Conservation (phyloP, 2,888 invertebrate genomes). For the Eledone cirrhosa region DNA sequence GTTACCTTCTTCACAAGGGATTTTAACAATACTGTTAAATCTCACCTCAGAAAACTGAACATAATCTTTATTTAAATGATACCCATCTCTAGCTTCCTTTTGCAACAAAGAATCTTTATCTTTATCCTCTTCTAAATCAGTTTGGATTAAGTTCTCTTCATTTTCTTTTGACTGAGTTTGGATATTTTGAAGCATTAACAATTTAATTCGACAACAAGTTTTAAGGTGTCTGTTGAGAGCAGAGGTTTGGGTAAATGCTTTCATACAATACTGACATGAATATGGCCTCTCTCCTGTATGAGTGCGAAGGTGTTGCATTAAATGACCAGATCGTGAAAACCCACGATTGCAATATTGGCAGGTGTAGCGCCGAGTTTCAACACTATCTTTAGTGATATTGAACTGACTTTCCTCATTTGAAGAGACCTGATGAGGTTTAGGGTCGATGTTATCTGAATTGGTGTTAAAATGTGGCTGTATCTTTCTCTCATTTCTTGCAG, state of each 20-base stretch:
- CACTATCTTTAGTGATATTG: not conserved
- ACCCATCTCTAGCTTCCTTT: no score
- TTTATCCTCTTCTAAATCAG: no score
- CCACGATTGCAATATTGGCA: slow-evolving; percentile 9
- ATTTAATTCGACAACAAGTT: slow-evolving; percentile 1
- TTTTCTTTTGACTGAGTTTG: no score
- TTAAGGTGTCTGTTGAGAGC: slow-evolving; percentile 17
- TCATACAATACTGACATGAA: not conserved
- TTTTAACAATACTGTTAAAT: slow-evolving; percentile 4
- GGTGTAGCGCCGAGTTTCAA: not conserved
- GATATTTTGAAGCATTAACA: not conserved
- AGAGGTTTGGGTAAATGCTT: slow-evolving; percentile 14
- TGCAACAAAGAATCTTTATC: no score
- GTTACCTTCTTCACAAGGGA: not conserved
- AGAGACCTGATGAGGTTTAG: not conserved
- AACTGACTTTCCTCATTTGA: not conserved
- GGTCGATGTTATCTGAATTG: no score
- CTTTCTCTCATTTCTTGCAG: no score
- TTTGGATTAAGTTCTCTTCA: no score
- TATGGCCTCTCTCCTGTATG: slow-evolving; percentile 24
- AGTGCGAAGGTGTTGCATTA: slow-evolving; percentile 4
- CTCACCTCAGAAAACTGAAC: not conserved
- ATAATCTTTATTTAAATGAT: no score
- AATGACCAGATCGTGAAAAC: slow-evolving; percentile 15
- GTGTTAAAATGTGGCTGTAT: no score